phyloP scores from a whole-genome alignment of 2,113 vertebrate genomes.

The Anser cygnoides region DNA sequence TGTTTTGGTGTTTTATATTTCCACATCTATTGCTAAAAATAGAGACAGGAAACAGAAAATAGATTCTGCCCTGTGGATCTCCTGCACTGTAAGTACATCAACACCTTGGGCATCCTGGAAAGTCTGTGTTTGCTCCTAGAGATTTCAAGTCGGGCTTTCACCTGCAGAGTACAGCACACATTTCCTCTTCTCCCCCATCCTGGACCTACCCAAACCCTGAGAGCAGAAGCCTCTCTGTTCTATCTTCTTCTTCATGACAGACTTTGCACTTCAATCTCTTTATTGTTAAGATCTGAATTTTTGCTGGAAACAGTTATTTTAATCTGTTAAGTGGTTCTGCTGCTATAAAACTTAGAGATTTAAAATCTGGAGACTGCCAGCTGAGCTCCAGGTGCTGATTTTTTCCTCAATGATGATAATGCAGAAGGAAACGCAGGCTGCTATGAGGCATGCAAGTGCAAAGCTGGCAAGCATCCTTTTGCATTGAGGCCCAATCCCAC shows the following conservation, averaged over 20 bases:
- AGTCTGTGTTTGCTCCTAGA: neutral
- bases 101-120: neutral
- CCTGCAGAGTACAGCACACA: neutral
- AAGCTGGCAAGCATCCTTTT: neutral
- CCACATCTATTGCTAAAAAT: neutral
- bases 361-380: constrained; percentile 48
- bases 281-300: constrained; percentile 55
- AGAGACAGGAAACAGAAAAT: neutral
- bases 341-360: constrained; percentile 53
- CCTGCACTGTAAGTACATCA: neutral
- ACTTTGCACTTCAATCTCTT: constrained; percentile 45
- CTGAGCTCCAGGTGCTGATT: constrained; percentile 52
- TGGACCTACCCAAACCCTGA: neutral
- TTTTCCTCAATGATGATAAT: neutral
- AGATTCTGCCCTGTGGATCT: neutral
- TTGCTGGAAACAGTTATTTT: constrained; percentile 54
- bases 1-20: neutral
- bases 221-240: neutral
- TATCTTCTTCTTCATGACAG: neutral
- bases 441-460: neutral
- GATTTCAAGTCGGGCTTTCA: neutral
- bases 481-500: accelerated
- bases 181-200: neutral
- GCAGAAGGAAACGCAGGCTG: neutral
- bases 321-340: constrained; percentile 67